Evolutionary conservation across 2,113 vertebrate species (phyloP).

Genomic region (Daubentonia madagascariensis): DNA sequence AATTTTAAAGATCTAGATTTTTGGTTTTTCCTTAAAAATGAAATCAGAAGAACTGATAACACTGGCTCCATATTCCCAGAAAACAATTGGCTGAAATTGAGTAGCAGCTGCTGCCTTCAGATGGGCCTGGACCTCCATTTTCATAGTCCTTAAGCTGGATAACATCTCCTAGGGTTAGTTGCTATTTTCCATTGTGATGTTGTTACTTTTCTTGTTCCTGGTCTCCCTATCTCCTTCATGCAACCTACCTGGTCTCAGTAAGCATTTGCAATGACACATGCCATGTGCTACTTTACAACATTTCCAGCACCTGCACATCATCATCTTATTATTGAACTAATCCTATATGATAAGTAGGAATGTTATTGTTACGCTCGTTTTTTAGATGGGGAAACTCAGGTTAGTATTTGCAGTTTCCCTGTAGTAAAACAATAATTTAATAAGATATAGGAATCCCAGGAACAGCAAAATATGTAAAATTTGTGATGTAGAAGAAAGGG

Average conservation of each 20-base stretch:
- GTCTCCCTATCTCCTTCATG: too few relatives aligned
- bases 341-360: not conserved
- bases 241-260: not conserved
- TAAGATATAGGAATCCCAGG: not conserved
- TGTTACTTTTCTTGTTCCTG: not conserved
- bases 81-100: not conserved
- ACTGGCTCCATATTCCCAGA: not conserved
- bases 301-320: not conserved
- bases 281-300: not conserved
- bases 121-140: not conserved
- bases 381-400: not conserved
- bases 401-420: not conserved
- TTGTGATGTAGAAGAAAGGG: not conserved
- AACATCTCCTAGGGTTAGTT: not conserved
- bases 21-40: not conserved
- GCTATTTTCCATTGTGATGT: not conserved
- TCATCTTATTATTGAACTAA: not conserved
- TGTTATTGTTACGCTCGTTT: not conserved
- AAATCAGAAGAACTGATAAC: not conserved
- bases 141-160: not conserved
- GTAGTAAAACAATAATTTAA: not conserved
- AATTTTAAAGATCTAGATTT: not conserved
- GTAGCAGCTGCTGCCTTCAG: not conserved
- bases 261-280: accelerated
- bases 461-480: not conserved